Evolutionary conservation across 92 coral and sea anemone genomes (phyloP).

Genomic region (Porites evermanni): DNA sequence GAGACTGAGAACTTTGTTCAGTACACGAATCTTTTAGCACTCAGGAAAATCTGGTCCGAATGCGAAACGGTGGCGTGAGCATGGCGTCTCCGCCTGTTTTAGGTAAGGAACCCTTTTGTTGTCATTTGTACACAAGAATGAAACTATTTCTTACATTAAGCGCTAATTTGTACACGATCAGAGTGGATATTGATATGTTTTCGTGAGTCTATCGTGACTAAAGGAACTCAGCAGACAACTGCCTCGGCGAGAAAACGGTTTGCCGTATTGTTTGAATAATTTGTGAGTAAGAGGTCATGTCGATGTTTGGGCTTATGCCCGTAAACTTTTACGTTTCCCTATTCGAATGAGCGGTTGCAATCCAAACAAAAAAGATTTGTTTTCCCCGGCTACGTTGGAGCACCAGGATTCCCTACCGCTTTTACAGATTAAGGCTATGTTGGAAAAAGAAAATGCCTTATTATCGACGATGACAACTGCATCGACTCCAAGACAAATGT

Average conservation of each 20-base stretch:
- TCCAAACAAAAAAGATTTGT: conserved; percentile 13
- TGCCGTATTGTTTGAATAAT: conserved; percentile 28
- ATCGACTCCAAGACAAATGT: conserved; percentile 32
- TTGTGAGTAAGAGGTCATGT: conserved; percentile 23
- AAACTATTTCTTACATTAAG: conserved; percentile 12
- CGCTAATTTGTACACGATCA: conserved; percentile 24
- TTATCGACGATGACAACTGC: conserved; percentile 43
- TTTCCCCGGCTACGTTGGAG: conserved; percentile 4
- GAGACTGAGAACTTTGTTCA: conserved; percentile 45
- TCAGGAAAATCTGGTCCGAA: conserved; percentile 51
- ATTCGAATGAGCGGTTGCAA: neutral
- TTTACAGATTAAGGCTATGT: conserved; percentile 13
- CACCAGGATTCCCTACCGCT: conserved; percentile 3
- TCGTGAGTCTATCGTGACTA: conserved; percentile 31
- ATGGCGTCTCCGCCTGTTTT: conserved; percentile 34
- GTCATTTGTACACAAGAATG: conserved; percentile 27
- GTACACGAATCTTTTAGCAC: conserved; percentile 30
- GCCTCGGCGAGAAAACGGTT: conserved; percentile 5
- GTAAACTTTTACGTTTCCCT: neutral
- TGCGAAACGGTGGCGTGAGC: conserved; percentile 38
- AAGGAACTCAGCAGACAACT: conserved; percentile 14
- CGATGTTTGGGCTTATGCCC: conserved; percentile 5
- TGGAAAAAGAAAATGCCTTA: conserved; percentile 27
- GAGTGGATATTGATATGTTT: neutral
- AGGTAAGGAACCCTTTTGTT: conserved; percentile 49